Conservation (phyloP, 2,888 invertebrate species). For the Euspilapteryx auroguttella region DNA sequence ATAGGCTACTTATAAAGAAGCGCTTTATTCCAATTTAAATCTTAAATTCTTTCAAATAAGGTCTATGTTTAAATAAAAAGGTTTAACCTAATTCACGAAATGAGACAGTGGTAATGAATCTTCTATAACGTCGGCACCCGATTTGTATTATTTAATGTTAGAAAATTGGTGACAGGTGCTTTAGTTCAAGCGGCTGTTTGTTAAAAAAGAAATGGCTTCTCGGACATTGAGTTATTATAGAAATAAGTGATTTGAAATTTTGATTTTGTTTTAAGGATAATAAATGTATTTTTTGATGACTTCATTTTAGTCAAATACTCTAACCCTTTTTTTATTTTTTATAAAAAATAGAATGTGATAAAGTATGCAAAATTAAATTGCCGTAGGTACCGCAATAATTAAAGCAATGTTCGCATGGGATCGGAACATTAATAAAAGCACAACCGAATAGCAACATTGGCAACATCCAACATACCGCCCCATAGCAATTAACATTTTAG, state of each 20-base stretch:
- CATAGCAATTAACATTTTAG: conserved; percentile 23
- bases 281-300: not conserved
- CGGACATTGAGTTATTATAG: conserved; percentile 34
- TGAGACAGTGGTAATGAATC: conserved; percentile 32
- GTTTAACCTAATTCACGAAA: conserved; percentile 15
- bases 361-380: too few species aligned
- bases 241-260: too few species aligned
- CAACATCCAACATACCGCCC: conserved; percentile 2
- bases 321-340: too few species aligned
- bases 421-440: too few species aligned
- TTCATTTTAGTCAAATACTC: too few species aligned
- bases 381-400: too few species aligned
- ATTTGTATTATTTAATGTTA: conserved; percentile 30
- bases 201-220: conserved; percentile 15
- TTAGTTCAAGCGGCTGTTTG: conserved; percentile 21
- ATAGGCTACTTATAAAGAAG: conserved; percentile 32
- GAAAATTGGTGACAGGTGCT: conserved; percentile 36
- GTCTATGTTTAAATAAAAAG: conserved; percentile 11
- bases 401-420: conserved; percentile 14
- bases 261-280: conserved; percentile 10
- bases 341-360: too few species aligned
- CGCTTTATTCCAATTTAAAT: not conserved
- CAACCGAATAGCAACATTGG: too few species aligned
- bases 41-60: conserved; percentile 8
- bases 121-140: conserved; percentile 27